phyloP scores from a whole-genome alignment of 1,140 invertebrate genomes.

The Brachionus rubens region DNA sequence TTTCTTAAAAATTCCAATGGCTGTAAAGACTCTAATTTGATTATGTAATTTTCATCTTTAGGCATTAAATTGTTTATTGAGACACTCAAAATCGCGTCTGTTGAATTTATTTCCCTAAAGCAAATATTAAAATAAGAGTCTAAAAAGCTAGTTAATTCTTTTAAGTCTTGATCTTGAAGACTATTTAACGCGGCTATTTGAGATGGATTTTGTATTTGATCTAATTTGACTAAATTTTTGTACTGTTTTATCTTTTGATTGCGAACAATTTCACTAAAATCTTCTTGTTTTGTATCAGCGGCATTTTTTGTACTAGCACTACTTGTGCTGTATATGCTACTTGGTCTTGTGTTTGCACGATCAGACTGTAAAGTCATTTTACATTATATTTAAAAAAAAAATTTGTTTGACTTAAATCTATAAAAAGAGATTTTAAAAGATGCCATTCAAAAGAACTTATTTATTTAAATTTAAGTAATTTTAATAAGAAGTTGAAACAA shows the following conservation, averaged over 20 bases:
- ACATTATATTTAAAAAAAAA: not conserved
- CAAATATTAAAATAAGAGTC: conserved; percentile 23
- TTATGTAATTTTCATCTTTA: not conserved
- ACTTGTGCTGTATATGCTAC: not conserved
- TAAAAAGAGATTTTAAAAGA: too few relatives aligned
- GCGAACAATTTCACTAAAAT: not conserved
- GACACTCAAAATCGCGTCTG: not conserved
- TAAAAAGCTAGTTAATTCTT: not conserved
- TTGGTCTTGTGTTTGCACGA: not conserved
- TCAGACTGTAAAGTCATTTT: conserved; percentile 34
- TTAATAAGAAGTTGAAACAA: too few relatives aligned
- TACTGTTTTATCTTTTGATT: conserved; percentile 35
- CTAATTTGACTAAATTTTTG: conserved; percentile 35
- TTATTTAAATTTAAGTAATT: too few relatives aligned
- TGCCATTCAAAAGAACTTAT: too few relatives aligned
- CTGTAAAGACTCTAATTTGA: not conserved
- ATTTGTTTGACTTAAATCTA: too few relatives aligned
- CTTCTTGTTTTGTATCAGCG: not conserved
- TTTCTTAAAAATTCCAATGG: conserved; percentile 22
- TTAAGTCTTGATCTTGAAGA: conserved; percentile 24
- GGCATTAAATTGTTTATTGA: not conserved
- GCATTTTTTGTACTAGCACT: conserved; percentile 8
- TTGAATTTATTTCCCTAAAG: not conserved
- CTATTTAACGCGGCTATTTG: conserved; percentile 10
- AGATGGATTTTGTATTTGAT: conserved; percentile 1